Evolutionary conservation across 2,113 vertebrate genomes (phyloP).

Genomic region (Lepidothrix coronata): DNA sequence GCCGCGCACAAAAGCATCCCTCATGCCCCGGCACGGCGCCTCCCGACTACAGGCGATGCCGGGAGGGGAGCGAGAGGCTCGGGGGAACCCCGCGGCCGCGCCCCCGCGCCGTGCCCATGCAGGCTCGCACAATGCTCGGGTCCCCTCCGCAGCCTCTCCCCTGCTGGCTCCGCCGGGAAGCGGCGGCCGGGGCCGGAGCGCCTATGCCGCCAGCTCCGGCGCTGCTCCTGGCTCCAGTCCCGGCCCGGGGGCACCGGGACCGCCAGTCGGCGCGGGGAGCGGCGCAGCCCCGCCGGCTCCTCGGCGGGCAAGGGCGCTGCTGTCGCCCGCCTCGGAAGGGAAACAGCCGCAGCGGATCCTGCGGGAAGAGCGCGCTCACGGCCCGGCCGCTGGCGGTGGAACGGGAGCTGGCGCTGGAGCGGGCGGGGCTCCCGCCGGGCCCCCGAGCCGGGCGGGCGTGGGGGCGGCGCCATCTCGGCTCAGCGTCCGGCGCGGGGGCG

Average conservation of each 20-base stretch:
- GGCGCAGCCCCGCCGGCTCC: not conserved
- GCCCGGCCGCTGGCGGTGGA: not conserved
- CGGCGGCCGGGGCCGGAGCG: not conserved
- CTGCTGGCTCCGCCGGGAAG: not conserved
- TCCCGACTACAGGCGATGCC: not conserved
- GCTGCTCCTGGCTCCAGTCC: not conserved
- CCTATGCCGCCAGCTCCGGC: not conserved
- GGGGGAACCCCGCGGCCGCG: not conserved
- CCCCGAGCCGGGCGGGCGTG: not conserved
- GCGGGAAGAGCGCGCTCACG: not conserved
- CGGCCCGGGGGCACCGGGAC: not conserved
- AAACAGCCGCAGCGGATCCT: not conserved
- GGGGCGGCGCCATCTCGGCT: not conserved
- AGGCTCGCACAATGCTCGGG: not conserved
- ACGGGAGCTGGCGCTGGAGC: not conserved
- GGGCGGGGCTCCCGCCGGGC: not conserved
- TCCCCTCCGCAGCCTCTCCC: not conserved
- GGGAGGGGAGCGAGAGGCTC: not conserved
- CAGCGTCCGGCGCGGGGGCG: not conserved
- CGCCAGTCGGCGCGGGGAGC: not conserved
- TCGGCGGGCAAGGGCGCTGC: not conserved
- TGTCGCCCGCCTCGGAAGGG: not conserved
- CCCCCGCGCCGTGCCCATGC: not conserved
- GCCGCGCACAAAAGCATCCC: conserved; percentile 23
- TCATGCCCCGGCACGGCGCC: not conserved